phyloP scores from a whole-genome alignment of 2,797 vertebrate species.

The Florisuga fusca region DNA sequence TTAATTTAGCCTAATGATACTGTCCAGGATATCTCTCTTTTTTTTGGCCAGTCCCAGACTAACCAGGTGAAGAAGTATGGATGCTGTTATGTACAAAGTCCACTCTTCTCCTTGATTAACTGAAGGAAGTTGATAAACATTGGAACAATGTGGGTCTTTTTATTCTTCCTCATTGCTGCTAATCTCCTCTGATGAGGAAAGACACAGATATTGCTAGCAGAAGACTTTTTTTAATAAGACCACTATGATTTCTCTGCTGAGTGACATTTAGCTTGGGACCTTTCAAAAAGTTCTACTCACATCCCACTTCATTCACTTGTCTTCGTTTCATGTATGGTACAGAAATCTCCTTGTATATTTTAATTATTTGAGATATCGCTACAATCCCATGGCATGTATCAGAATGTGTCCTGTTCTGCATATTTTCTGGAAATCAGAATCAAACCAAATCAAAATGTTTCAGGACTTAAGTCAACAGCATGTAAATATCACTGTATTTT shows the following conservation, averaged over 20 bases:
- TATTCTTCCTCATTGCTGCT: neutral
- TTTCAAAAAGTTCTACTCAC: neutral
- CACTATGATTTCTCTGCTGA: neutral
- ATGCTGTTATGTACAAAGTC: neutral
- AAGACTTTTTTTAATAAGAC: neutral
- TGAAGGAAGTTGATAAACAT: neutral
- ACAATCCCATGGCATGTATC: neutral
- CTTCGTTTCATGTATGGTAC: neutral
- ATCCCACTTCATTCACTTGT: neutral
- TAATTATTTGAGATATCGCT: neutral
- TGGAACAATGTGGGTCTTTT: neutral
- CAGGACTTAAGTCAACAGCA: neutral
- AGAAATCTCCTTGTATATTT: neutral
- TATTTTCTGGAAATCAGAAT: neutral
- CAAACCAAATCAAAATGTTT: neutral
- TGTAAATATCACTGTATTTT: neutral
- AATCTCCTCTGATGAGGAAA: neutral
- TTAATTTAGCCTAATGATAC: neutral
- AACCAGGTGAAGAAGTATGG: neutral
- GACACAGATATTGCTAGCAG: neutral
- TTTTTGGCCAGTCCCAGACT: neutral
- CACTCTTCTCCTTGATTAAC: neutral
- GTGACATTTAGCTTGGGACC: neutral
- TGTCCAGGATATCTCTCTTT: neutral
- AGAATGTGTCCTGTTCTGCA: neutral